These are phyloP conservation scores for Dicrostonyx torquatus DNA, from an alignment of 2,797 vertebrate genomes.

Conservation along the genomic window DNA sequence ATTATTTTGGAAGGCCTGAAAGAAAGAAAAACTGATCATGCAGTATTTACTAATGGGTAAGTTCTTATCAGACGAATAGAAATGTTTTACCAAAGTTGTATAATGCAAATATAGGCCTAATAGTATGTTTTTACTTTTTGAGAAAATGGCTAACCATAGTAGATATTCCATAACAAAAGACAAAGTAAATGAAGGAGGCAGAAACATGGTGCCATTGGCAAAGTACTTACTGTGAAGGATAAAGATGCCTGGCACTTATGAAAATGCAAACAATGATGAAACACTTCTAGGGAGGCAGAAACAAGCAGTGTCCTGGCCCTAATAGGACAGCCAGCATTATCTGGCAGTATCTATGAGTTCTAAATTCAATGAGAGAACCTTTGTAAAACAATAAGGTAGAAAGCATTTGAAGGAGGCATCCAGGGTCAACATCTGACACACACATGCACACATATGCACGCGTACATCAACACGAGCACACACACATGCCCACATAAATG, in stretches of 20 bases:
- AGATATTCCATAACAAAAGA: neutral
- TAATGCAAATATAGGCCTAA: neutral
- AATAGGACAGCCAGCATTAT: neutral
- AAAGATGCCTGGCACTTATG: neutral
- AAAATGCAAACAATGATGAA: neutral
- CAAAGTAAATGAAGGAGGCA: neutral
- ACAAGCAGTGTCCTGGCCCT: neutral
- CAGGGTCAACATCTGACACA: neutral
- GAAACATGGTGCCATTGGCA: neutral
- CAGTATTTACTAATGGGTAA: neutral
- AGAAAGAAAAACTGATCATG: neutral
- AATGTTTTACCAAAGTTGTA: slow-evolving; percentile 20
- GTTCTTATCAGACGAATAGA: neutral
- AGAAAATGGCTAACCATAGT: neutral
- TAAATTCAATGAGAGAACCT: neutral
- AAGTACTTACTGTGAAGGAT: neutral
- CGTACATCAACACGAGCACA: neutral
- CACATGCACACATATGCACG: neutral
- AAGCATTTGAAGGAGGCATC: neutral
- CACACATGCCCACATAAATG: neutral
- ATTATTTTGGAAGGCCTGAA: neutral
- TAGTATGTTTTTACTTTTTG: neutral
- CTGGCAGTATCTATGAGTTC: neutral
- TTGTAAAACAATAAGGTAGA: neutral
- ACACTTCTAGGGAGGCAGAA: neutral